Evolutionary conservation across 2,888 invertebrate species (phyloP), one percentile per base, ranked within the genome.

Genomic region (Dendrolimus houi): DNA sequence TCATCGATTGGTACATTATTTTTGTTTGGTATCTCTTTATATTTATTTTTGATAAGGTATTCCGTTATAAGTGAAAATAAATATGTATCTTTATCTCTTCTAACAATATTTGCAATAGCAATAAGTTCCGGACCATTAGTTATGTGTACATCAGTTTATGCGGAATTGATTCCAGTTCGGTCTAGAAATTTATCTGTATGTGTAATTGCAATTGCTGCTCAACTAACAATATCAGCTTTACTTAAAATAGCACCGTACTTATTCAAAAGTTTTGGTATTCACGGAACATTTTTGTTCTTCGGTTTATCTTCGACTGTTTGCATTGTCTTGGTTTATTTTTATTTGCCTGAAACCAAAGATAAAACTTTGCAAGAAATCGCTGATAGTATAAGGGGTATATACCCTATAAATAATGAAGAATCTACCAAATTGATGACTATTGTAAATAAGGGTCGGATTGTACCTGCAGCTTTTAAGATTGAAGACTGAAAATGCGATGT

Each of bases 291-390:
- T 58, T 54, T 77, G 0, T 61, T 62, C 9, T 77, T 70, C 55
- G 76, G 65, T 1, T 42, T 72, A 17, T 29, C 53, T 8, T 62
- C 68, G 6, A 52, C 62, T 0, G 10, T 67, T 1, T 55, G 53
- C 40, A 56, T 71, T 10, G 10, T 65, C 6, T 8, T 75, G 3
- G 56, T 77, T 41, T 75, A 71, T 47, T 71, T 62, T 57, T 74
- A 73, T 62, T 59, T 79, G 14, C 80, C 79, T 1, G 79, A 79
- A 65, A 79, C 76, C 6, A 81, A 79, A 64, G 71, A 78, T 56
- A 78, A 74, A 56, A 79, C 79, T 1, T 58, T 78, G 9, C 65
- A 74, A 58, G 71, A 80, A 69, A 75, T 79, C 53, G 58, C 67
- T 14, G 69, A 71, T 52, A 59, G 57, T 54, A 64, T 75, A 1